phyloP scores from a whole-genome alignment of 1,140 invertebrate genomes.

The Drosophila auraria region DNA sequence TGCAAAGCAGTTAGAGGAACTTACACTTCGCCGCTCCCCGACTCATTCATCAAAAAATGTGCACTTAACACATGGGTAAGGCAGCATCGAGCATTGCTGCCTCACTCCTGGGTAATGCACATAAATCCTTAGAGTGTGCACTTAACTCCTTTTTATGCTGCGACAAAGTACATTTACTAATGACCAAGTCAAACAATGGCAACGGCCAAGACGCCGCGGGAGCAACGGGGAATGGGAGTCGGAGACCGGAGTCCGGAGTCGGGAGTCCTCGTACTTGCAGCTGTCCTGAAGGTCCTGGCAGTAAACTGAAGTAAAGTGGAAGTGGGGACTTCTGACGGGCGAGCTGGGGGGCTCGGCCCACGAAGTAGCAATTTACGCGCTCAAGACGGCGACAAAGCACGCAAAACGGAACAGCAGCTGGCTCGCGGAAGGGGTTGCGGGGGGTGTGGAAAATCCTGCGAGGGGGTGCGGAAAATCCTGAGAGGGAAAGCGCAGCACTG shows the following conservation, averaged over 20 bases:
- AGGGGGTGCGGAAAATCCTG: slow-evolving; percentile 9
- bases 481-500: slow-evolving; percentile 9
- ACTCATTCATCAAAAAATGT: slow-evolving; percentile 63
- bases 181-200: slow-evolving; percentile 82
- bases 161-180: slow-evolving; percentile 84
- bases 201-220: slow-evolving; percentile 38
- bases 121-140: slow-evolving; percentile 82
- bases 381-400: slow-evolving; percentile 76
- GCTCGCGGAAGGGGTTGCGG: neutral
- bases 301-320: slow-evolving; percentile 55
- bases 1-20: slow-evolving; percentile 45
- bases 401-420: slow-evolving; percentile 58
- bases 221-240: neutral
- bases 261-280: slow-evolving; percentile 12
- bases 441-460: slow-evolving; percentile 6
- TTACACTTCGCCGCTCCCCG: neutral
- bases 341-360: slow-evolving; percentile 22
- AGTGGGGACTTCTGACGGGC: neutral
- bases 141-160: slow-evolving; percentile 82
- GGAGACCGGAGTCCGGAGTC: neutral
- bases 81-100: slow-evolving; percentile 46
- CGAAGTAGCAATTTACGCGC: slow-evolving; percentile 82
- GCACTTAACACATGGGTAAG: slow-evolving; percentile 71
- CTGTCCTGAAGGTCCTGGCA: slow-evolving; percentile 30
- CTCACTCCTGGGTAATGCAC: slow-evolving; percentile 38